Evolutionary conservation across 2,888 invertebrate genomes (phyloP).

Genomic region (Andrena camellia): DNA sequence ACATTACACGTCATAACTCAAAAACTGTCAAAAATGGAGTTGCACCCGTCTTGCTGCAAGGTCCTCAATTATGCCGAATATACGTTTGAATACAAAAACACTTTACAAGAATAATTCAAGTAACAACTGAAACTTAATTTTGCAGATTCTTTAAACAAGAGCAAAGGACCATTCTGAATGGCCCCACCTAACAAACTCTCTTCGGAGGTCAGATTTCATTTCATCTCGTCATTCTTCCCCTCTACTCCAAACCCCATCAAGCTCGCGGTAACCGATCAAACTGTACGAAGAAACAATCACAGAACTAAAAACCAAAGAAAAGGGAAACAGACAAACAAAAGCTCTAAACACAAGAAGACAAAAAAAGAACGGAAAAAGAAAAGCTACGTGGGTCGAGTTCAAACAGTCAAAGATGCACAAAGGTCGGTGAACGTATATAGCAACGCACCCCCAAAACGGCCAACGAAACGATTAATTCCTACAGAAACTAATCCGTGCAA

Average conservation of each 20-base stretch:
- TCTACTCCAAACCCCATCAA: background rate
- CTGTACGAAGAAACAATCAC: background rate
- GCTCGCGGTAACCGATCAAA: background rate
- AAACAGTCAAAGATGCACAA: slow-evolving; percentile 49
- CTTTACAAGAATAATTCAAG: too few relatives aligned
- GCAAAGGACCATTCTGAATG: too few relatives aligned
- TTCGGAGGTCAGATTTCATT: slow-evolving; percentile 36
- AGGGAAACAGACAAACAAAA: background rate
- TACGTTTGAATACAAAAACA: too few relatives aligned
- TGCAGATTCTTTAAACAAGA: too few relatives aligned
- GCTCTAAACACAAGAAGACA: background rate
- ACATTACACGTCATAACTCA: too few relatives aligned
- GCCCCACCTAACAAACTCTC: too few relatives aligned
- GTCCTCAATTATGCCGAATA: too few relatives aligned
- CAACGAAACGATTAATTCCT: slow-evolving; percentile 38
- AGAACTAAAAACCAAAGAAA: background rate
- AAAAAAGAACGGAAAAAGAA: background rate
- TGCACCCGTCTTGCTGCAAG: too few relatives aligned
- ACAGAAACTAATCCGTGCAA: slow-evolving; percentile 39
- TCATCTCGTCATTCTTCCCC: background rate
- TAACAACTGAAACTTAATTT: too few relatives aligned
- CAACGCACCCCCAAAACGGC: slow-evolving; percentile 16
- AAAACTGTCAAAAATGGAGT: too few relatives aligned
- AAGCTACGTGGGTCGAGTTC: slow-evolving; percentile 18
- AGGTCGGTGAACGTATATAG: slow-evolving; percentile 30